Conservation (phyloP, 2,888 invertebrate species). For the Dryadula phaetusa region DNA sequence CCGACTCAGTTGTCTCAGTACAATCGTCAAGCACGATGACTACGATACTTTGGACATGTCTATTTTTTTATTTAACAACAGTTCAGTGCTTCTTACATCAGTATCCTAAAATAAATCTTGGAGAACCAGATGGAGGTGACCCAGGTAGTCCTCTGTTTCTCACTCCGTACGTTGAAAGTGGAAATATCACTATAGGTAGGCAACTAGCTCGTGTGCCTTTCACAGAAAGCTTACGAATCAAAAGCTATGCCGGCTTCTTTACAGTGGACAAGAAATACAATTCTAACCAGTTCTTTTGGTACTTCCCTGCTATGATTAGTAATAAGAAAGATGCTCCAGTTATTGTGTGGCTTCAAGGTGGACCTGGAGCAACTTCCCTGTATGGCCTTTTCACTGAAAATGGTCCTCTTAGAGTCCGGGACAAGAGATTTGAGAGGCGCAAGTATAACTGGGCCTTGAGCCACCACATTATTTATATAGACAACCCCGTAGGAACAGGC, state of each 20-base stretch:
- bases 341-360: conserved; percentile 93
- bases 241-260: conserved; percentile 91
- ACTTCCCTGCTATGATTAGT: conserved; percentile 89
- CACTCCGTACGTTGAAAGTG: conserved; percentile 89
- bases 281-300: conserved; percentile 96
- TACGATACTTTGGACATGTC: conserved; percentile 49
- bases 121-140: conserved; percentile 64
- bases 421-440: conserved; percentile 80
- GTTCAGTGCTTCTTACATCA: conserved; percentile 63
- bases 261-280: conserved; percentile 91
- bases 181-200: conserved; percentile 87
- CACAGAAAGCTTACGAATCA: conserved; percentile 83
- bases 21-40: conserved; percentile 53
- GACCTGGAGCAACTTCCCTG: conserved; percentile 92
- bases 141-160: conserved; percentile 88
- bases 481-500: conserved; percentile 97
- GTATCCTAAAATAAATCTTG: conserved; percentile 67
- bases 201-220: conserved; percentile 82
- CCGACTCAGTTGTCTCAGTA: neutral
- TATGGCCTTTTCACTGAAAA: conserved; percentile 93
- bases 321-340: conserved; percentile 86
- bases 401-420: conserved; percentile 85
- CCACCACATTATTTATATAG: conserved; percentile 93
- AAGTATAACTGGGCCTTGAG: conserved; percentile 91
- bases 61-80: conserved; percentile 55